phyloP scores from a whole-genome alignment of 92 coral and sea anemone species.

The Epizoanthus fatuus region DNA sequence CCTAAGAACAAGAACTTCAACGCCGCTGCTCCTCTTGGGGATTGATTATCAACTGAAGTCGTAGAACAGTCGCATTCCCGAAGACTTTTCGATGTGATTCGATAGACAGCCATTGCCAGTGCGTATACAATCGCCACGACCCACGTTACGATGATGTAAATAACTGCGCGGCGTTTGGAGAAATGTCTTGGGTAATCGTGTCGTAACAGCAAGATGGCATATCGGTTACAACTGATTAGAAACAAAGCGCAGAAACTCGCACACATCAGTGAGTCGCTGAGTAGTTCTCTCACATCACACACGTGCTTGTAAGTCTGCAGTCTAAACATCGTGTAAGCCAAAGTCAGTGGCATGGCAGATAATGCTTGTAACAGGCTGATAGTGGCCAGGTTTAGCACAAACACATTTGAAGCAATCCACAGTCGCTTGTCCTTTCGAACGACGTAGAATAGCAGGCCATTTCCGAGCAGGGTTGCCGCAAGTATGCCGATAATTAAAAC shows the following conservation, averaged over 20 bases:
- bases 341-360: slow-evolving; percentile 47
- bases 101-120: slow-evolving; percentile 53
- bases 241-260: slow-evolving; percentile 68
- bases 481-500: slow-evolving; percentile 13
- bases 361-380: slow-evolving; percentile 66
- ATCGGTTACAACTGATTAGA: slow-evolving; percentile 71
- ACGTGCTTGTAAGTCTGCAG: slow-evolving; percentile 5
- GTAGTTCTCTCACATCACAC: slow-evolving; percentile 57
- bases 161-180: slow-evolving; percentile 49
- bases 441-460: slow-evolving; percentile 71
- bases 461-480: slow-evolving; percentile 38
- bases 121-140: slow-evolving; percentile 58
- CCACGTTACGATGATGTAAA: slow-evolving; percentile 60
- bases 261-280: slow-evolving; percentile 67
- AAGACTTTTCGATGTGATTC: slow-evolving; percentile 13
- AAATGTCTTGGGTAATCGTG: slow-evolving; percentile 49
- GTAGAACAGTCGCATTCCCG: slow-evolving; percentile 62
- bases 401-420: slow-evolving; percentile 68
- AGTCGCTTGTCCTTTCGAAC: slow-evolving; percentile 71
- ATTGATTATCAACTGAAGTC: slow-evolving; percentile 13
- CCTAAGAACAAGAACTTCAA: slow-evolving; percentile 75
- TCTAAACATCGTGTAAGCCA: slow-evolving; percentile 35
- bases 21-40: slow-evolving; percentile 74
- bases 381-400: slow-evolving; percentile 69
- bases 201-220: slow-evolving; percentile 68